Percentiles rank a stretch among this genome's conserved stretches.
These are phyloP conservation scores for Crotalus viridis DNA, from an alignment of 2,113 vertebrate species.

Conservation along the genomic window DNA sequence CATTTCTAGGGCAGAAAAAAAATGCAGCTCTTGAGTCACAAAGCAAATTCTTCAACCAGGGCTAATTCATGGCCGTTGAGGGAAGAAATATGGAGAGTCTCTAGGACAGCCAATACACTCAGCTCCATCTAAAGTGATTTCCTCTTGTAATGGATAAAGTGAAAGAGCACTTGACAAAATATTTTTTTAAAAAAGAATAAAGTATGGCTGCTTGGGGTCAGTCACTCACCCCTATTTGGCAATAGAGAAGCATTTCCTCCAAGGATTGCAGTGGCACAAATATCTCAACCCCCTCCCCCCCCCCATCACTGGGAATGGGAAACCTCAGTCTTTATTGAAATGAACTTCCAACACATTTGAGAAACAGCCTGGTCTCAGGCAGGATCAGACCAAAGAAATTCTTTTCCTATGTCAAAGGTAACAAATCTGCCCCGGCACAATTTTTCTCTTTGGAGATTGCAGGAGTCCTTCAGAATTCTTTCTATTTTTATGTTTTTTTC, in stretches of 20 bases:
- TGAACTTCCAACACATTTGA: not conserved
- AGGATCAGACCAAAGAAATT: conserved; percentile 2
- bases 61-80: rapidly evolving
- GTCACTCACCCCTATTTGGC: not conserved
- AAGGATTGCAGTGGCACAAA: not conserved
- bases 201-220: not conserved
- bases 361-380: not conserved
- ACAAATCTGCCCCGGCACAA: not conserved
- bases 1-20: not conserved
- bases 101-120: not conserved
- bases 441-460: not conserved
- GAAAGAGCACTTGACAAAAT: not conserved
- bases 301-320: not conserved
- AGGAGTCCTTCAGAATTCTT: not conserved
- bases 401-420: rapidly evolving
- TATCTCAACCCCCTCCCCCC: not conserved
- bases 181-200: not conserved
- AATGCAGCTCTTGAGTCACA: not conserved
- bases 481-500: not conserved
- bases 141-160: not conserved
- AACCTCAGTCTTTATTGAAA: not conserved
- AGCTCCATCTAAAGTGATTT: not conserved
- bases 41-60: not conserved
- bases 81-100: not conserved
- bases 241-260: not conserved